Base-by-base conservation (phyloP, 2,888 invertebrate genomes). In the Amorpha juglandis region DNA sequence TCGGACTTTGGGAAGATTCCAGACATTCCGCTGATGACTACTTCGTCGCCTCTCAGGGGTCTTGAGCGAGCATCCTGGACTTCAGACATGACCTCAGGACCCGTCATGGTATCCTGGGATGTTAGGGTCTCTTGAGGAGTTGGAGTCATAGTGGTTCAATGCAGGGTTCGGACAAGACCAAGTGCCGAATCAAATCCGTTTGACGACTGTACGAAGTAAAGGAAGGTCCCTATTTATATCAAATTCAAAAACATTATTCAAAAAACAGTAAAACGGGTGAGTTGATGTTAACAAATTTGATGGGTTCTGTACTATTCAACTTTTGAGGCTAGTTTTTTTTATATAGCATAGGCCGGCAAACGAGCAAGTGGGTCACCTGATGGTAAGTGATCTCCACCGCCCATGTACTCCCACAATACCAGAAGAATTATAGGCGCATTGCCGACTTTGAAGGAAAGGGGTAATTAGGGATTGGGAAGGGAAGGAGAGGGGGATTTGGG, bases 1-100 rank as follows among this genome's bases (percentile, higher is more conserved):
- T 94, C 92, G 0, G 95, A 95, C 74, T 94, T 95, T 0, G 96
- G 96, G 75, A 96, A 95, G 68, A 95, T 89, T 27, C 95, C 95
- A 0, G 95, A 84, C 78, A 95, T 94, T 38, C 95, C 95, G 62
- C 93, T 89, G 66, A 95, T 94, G 16, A 95, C 95, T 67, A 95
- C 89, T 71, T 93, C 92, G 70, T 94, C 94, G 0, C 87, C 94
- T 55, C 83, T 81, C 14, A 84, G 77, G n/a, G 71, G 70, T 53
- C 68, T 71, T 27, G 63, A 50, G 0, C 6, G 11, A 4, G 12
- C 16, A 47, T 35, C 64, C 42, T 19, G 16, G 1, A 27, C n/a
- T 45, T 33, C 64, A 16, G 64, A 64, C 12, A 27, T 1, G 42
- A 21, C 50, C 11, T 38, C 52, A 64, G 64, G 19, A 48, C 33